These are phyloP conservation scores for Calosoma granatense DNA, from an alignment of 1,140 invertebrate species.

Conservation along the genomic window DNA sequence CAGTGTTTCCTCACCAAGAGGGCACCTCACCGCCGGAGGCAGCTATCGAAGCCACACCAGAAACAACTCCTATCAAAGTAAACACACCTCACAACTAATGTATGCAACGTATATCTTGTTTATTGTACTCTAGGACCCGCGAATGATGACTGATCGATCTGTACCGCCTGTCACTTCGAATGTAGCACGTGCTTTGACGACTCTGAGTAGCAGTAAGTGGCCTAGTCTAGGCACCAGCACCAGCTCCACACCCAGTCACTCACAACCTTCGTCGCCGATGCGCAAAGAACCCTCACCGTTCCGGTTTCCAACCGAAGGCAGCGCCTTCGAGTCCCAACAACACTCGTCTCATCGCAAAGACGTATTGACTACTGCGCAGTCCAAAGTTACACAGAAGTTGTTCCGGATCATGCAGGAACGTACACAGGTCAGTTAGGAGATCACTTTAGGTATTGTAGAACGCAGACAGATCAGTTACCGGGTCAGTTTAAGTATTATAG, in stretches of 20 bases:
- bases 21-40: conserved; percentile 65
- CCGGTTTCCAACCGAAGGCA: conserved; percentile 29
- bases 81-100: too few relatives aligned
- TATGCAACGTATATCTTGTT: too few relatives aligned
- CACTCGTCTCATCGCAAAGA: conserved; percentile 11
- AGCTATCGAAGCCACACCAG: conserved; percentile 76
- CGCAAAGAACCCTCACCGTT: conserved; percentile 50
- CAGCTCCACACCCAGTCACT: conserved; percentile 35
- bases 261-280: conserved; percentile 55
- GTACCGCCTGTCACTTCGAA: conserved; percentile 42
- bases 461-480: too few relatives aligned
- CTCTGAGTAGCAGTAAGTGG: conserved; percentile 32
- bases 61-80: conserved; percentile 69
- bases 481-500: too few relatives aligned
- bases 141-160: background rate
- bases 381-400: conserved; percentile 30
- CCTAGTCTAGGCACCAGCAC: conserved; percentile 15
- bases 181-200: conserved; percentile 50
- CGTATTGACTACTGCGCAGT: conserved; percentile 22
- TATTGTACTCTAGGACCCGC: too few relatives aligned
- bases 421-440: conserved; percentile 20
- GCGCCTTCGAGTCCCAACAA: conserved; percentile 10
- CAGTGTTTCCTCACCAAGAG: conserved; percentile 33
- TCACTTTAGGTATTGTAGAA: too few relatives aligned
- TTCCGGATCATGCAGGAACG: conserved; percentile 36